Evolutionary conservation across 1,140 invertebrate genomes (phyloP), one percentile per base, ranked within the genome.

Genomic region (Drosophila truncata): DNA sequence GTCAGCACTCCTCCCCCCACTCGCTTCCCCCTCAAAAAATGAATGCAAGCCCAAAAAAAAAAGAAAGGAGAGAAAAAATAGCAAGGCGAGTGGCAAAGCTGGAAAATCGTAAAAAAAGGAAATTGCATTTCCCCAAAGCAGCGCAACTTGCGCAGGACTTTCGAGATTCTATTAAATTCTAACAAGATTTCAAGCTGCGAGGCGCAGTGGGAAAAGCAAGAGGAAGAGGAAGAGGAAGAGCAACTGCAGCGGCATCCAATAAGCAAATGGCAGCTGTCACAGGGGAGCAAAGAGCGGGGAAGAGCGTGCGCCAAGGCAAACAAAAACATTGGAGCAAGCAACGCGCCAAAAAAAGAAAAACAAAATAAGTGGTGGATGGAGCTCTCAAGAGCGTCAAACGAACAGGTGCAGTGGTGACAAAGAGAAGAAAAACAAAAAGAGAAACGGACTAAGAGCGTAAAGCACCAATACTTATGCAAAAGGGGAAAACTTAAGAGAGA

Each of bases 101-200:
- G 41, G 59, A n/a, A 85, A 84, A 90, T 88, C 85, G 82, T 88
- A 88, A 88, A 88, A 84, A 82, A 80, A 81, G 66, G 64, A 88
- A 88, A 88, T 88, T 88, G 85, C 85, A 90, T 88, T 73, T 75
- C 74, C 77, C 85, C 78, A 88, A 90, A 91, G 85, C 85, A 73
- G 73, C 76, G 72, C 64, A 87, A 88, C 81, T 88, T 90, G 85
- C 85, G 85, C 85, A 90, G 81, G 85, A 88, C 85, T 88, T 88
- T 77, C 84, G 85, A 78, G 78, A 88, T 85, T 88, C 85, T 90
- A 88, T 85, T 88, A 88, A 88, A 90, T 88, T 88, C 85, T 88
- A 88, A 88, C 85, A 88, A 88, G 85, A 90, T 91, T 88, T 88
- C 84, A 80, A 78, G 84, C 84, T 88, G 85, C 67, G 85, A 62